phyloP scores from a whole-genome alignment of 2,888 invertebrate genomes.

The Caenorhabditis uteleia region DNA sequence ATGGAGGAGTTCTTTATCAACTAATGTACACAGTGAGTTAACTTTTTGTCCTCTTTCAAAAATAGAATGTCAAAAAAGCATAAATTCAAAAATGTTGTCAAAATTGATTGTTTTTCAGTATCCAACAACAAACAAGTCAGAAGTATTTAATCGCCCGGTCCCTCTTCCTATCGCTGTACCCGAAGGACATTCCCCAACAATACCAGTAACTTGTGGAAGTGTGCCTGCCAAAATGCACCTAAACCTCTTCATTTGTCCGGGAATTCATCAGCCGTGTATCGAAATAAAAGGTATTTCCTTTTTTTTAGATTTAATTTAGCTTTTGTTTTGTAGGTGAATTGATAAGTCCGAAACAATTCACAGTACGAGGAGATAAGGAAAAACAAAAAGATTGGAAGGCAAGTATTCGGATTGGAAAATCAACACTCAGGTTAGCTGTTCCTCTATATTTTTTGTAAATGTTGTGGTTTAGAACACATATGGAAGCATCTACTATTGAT shows the following conservation, averaged over 20 bases:
- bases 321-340: conserved; percentile 53
- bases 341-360: conserved; percentile 71
- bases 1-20: conserved; percentile 10
- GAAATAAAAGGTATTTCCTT: conserved; percentile 61
- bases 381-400: conserved; percentile 72
- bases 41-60: no score
- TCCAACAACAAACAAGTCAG: conserved; percentile 4
- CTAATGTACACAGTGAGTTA: conserved; percentile 22
- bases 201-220: conserved; percentile 56
- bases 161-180: conserved; percentile 22
- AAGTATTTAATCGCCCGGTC: conserved; percentile 7
- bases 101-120: conserved; percentile 7
- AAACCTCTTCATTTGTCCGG: conserved; percentile 70
- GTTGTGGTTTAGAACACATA: conserved; percentile 68
- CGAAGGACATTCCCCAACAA: conserved; percentile 19
- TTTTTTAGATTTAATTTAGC: conserved; percentile 9
- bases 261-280: conserved; percentile 71
- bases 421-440: no score
- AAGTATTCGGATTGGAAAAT: conserved; percentile 69
- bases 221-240: conserved; percentile 53
- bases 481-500: conserved; percentile 70
- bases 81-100: neutral
- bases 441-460: conserved; percentile 22
- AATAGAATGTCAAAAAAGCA: no score
- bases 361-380: conserved; percentile 70